A percentile compares a stretch with the other conserved stretches of the same genome.
phyloP scores from a whole-genome alignment of 2,888 invertebrate species.

The Phyllotreta cruciferae region DNA sequence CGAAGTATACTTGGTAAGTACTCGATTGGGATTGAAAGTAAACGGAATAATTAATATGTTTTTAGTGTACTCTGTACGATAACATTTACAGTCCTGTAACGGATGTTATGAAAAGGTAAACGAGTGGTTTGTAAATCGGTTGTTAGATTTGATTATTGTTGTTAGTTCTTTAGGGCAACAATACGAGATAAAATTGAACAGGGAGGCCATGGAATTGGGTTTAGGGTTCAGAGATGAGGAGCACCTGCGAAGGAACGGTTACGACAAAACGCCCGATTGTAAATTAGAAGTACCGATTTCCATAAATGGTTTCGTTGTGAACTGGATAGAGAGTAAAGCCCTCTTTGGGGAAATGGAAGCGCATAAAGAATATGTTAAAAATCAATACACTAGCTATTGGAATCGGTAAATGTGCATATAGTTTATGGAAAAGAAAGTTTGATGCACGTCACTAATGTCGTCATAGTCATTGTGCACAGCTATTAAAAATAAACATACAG shows the following conservation, averaged over 20 bases:
- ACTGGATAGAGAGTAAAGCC: conserved; percentile 97
- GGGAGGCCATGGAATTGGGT: conserved; percentile 66
- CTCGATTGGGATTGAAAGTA: conserved; percentile 36
- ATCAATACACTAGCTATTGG: conserved; percentile 89
- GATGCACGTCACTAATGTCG: too few species aligned
- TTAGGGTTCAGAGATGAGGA: conserved; percentile 78
- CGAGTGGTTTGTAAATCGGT: not conserved
- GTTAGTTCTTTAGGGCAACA: conserved; percentile 80
- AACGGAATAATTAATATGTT: conserved; percentile 47
- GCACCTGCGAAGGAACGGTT: conserved; percentile 80
- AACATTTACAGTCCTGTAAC: conserved; percentile 84
- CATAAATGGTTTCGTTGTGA: conserved; percentile 82
- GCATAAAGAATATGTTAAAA: conserved; percentile 81
- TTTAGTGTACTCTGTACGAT: conserved; percentile 80
- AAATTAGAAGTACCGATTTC: conserved; percentile 89
- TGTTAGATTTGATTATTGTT: not conserved
- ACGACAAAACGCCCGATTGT: conserved; percentile 94
- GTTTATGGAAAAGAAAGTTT: too few species aligned
- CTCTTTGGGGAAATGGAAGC: conserved; percentile 87
- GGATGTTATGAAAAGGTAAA: conserved; percentile 79
- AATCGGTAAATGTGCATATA: conserved; percentile 66
- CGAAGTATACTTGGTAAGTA: conserved; percentile 75
- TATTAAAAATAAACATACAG: too few species aligned
- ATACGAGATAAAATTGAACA: conserved; percentile 79
- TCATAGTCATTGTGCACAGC: too few species aligned